Evolutionary conservation across 2,797 vertebrate genomes (phyloP).

Genomic region (Acanthurus tractus): DNA sequence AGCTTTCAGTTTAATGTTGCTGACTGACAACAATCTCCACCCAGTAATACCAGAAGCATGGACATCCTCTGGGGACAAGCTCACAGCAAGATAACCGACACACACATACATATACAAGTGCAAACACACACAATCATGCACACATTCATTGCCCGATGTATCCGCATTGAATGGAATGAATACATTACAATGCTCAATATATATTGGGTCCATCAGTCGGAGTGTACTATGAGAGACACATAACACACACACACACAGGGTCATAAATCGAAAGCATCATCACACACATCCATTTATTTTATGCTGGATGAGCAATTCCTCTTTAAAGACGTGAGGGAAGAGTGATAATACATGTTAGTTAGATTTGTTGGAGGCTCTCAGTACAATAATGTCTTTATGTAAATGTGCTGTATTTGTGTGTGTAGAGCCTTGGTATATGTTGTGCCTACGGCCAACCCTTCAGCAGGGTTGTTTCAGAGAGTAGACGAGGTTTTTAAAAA

Average conservation of each 20-base stretch:
- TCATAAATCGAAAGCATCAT: background rate
- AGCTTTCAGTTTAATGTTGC: constrained; percentile 52
- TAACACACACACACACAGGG: background rate
- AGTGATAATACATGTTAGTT: constrained; percentile 35
- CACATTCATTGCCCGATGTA: constrained; percentile 3
- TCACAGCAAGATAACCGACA: constrained; percentile 9
- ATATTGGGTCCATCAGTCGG: constrained; percentile 12
- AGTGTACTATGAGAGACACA: background rate
- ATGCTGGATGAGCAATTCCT: constrained; percentile 20
- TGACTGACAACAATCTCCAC: constrained; percentile 53
- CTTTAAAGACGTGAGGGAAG: constrained; percentile 28
- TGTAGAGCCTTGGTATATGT: constrained; percentile 26
- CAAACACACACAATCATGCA: background rate
- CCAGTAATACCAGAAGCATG: constrained; percentile 39
- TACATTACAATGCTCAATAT: constrained; percentile 21
- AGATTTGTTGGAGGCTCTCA: constrained; percentile 33
- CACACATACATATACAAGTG: background rate
- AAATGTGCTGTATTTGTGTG: constrained; percentile 22
- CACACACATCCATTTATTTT: constrained; percentile 6
- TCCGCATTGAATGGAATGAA: constrained; percentile 15
- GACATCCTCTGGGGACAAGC: constrained; percentile 32
- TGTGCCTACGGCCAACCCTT: constrained; percentile 49
- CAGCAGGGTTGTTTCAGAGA: constrained; percentile 49
- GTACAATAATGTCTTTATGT: constrained; percentile 27
- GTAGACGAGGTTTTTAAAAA: constrained; percentile 31